Conservation (phyloP, 2,113 vertebrate species). For the Phyllostomus hastatus region DNA sequence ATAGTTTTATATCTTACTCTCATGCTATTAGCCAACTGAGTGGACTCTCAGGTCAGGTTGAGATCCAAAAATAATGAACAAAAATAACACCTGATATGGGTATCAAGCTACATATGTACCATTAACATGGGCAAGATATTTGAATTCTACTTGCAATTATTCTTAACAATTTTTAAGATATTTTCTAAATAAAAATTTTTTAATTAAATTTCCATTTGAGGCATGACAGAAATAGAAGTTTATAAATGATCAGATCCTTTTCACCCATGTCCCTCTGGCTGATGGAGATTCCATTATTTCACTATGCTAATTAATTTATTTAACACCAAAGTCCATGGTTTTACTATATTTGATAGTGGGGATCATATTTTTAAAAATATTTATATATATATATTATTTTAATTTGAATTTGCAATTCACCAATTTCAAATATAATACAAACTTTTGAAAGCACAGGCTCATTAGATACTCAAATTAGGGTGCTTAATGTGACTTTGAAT, state of each 20-base stretch:
- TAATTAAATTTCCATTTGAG: constrained; percentile 49
- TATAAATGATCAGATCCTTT: constrained; percentile 58
- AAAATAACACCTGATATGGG: not conserved
- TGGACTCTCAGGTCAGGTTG: not conserved
- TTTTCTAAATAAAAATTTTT: constrained; percentile 34
- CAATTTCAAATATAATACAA: not conserved
- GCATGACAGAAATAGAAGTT: constrained; percentile 39
- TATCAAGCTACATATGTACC: not conserved
- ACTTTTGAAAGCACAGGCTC: not conserved
- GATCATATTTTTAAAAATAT: not conserved
- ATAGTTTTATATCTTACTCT: not conserved
- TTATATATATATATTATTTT: not conserved
- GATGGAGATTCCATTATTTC: constrained; percentile 60
- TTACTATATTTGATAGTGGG: not conserved
- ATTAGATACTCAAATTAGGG: not conserved
- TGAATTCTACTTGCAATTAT: not conserved
- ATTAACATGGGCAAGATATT: not conserved
- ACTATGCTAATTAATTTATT: constrained; percentile 69
- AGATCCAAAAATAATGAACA: not conserved
- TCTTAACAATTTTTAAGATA: not conserved
- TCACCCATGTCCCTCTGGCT: constrained; percentile 50
- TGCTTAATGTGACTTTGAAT: not conserved
- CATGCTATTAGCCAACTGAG: not conserved
- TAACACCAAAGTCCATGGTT: constrained; percentile 36
- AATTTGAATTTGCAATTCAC: not conserved